These are phyloP conservation scores for Salarias fasciatus DNA, from an alignment of 2,797 vertebrate species.

Conservation along the genomic window DNA sequence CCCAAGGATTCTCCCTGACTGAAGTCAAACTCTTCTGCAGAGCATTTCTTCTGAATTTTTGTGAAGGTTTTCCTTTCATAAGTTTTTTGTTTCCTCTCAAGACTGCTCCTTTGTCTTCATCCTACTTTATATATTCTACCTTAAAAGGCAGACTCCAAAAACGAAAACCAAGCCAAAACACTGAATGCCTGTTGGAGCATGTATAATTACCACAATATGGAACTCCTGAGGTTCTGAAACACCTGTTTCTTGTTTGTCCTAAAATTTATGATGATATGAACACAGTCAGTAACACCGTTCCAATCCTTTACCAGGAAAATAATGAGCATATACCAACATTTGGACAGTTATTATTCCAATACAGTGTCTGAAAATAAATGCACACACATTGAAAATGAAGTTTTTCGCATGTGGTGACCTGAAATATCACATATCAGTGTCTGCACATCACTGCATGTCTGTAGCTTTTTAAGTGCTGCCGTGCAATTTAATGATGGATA, in stretches of 20 bases:
- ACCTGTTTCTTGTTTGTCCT: background rate
- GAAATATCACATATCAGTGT: no score
- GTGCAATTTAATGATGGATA: no score
- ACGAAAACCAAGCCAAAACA: background rate
- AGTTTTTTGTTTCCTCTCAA: constrained; percentile 5
- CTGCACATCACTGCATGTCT: no score
- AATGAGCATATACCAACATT: no score
- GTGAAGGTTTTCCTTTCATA: background rate
- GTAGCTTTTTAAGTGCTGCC: no score
- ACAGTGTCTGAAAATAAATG: no score
- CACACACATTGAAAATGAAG: no score
- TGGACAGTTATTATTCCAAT: no score
- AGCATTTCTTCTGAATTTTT: background rate
- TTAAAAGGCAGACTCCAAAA: background rate
- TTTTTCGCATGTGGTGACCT: no score
- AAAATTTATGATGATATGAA: background rate
- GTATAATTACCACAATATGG: constrained; percentile 15
- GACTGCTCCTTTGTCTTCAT: background rate
- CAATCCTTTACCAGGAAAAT: no score
- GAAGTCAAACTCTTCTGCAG: no score
- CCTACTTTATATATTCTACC: background rate
- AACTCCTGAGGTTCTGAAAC: constrained; percentile 23
- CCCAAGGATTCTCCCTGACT: constrained; percentile 2
- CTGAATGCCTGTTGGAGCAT: constrained; percentile 17
- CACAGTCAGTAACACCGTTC: background rate